Percentiles rank a stretch among this genome's conserved stretches.
These are phyloP conservation scores for Drosophila niveifrons DNA, from an alignment of 2,888 invertebrate genomes.

Conservation along the genomic window DNA sequence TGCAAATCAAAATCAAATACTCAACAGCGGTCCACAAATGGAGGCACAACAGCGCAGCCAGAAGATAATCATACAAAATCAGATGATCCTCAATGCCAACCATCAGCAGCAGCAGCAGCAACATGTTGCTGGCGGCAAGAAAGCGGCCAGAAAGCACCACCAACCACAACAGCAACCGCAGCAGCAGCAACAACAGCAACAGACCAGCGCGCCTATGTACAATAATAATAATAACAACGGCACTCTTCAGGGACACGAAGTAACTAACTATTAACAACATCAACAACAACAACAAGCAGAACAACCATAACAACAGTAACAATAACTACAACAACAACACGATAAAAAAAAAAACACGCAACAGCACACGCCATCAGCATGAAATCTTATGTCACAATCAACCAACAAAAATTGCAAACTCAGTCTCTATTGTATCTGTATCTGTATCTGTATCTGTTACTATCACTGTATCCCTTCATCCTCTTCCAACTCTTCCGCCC, in stretches of 20 bases:
- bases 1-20: conserved; percentile 82
- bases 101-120: conserved; percentile 80
- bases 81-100: conserved; percentile 83
- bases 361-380: conserved; percentile 64
- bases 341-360: conserved; percentile 42
- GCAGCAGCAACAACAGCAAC: conserved; percentile 60
- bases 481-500: conserved; percentile 45
- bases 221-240: conserved; percentile 63
- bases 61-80: conserved; percentile 84
- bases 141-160: conserved; percentile 73
- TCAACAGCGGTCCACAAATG: conserved; percentile 79
- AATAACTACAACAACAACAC: conserved; percentile 51
- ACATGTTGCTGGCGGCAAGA: conserved; percentile 65
- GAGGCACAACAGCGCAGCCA: conserved; percentile 76
- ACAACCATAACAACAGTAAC: conserved; percentile 45
- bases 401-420: conserved; percentile 38
- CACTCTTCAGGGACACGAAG: conserved; percentile 79
- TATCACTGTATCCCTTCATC: conserved; percentile 51
- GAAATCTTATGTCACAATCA: conserved; percentile 53
- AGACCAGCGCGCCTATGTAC: conserved; percentile 75
- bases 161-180: conserved; percentile 61
- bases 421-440: conserved; percentile 25
- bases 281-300: conserved; percentile 62
- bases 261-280: conserved; percentile 79
- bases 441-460: conserved; percentile 19